These are phyloP conservation scores for Atlantisia rogersi DNA, from an alignment of 2,113 vertebrate species.

Conservation along the genomic window DNA sequence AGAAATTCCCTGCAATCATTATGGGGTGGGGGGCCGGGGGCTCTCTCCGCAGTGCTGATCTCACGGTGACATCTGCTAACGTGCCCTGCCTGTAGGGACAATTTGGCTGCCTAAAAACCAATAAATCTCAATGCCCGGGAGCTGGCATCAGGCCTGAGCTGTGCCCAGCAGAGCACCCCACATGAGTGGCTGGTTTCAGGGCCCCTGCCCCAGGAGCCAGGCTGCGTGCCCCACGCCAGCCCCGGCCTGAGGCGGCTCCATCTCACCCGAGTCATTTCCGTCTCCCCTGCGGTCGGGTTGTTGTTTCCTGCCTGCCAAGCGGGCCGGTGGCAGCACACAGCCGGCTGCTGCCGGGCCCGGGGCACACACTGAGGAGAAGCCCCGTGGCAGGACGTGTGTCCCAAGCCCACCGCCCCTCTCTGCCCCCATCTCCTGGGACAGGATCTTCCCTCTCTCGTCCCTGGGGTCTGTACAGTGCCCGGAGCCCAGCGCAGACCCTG, in stretches of 20 bases:
- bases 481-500: neutral
- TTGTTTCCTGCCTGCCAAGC: constrained; percentile 41
- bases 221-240: neutral
- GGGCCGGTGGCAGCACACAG: neutral
- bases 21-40: neutral
- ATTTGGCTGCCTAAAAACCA: neutral
- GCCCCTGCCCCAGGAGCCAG: neutral
- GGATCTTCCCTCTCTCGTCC: accelerated
- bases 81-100: neutral
- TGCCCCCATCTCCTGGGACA: accelerated
- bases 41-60: accelerated
- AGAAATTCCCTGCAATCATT: too few species aligned
- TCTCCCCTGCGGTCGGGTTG: constrained; percentile 45
- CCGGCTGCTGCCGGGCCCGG: neutral
- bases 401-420: neutral
- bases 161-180: neutral
- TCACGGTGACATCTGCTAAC: neutral
- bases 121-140: neutral
- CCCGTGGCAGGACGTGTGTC: neutral
- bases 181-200: accelerated
- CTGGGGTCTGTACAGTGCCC: accelerated
- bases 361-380: neutral
- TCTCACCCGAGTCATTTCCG: constrained; percentile 16
- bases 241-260: neutral
- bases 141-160: accelerated